These are phyloP conservation scores for Chrysomallon squamiferum DNA, from an alignment of 1,140 invertebrate genomes.

Conservation along the genomic window DNA sequence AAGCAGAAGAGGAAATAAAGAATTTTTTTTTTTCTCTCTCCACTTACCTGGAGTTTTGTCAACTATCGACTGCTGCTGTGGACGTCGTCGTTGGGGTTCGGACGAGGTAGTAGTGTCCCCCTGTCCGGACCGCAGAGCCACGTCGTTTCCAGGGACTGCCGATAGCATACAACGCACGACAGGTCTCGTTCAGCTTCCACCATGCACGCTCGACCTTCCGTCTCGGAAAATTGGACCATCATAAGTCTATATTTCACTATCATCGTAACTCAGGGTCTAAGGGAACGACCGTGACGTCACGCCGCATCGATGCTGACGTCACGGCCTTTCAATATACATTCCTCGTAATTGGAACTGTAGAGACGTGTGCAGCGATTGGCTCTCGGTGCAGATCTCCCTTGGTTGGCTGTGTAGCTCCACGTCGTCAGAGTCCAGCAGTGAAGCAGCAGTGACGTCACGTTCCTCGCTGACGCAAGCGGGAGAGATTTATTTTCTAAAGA, in stretches of 20 bases:
- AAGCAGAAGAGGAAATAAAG: too few species aligned
- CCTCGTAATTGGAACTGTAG: constrained; percentile 30
- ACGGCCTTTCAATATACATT: constrained; percentile 40
- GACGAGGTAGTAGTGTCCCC: too few species aligned
- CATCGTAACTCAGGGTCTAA: constrained; percentile 37
- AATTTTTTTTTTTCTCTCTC: too few species aligned
- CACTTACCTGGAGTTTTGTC: too few species aligned
- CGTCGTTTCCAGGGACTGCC: too few species aligned
- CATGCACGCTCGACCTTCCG: constrained; percentile 4
- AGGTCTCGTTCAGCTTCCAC: neutral
- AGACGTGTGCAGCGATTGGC: constrained; percentile 29
- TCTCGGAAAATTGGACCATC: constrained; percentile 27
- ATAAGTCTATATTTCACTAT: constrained; percentile 41
- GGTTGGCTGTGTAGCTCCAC: constrained; percentile 30
- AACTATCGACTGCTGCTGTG: too few species aligned
- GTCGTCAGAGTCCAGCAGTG: constrained; percentile 14
- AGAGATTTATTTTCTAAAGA: constrained; percentile 18
- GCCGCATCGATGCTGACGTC: constrained; percentile 33
- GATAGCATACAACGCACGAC: too few species aligned
- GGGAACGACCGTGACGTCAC: constrained; percentile 44
- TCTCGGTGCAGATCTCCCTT: constrained; percentile 12
- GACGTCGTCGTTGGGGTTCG: too few species aligned
- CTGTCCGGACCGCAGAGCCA: too few species aligned
- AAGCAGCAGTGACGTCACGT: constrained; percentile 13
- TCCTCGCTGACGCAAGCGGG: constrained; percentile 31